These are phyloP conservation scores for Euphonia xanthogaster DNA, from an alignment of 2,797 vertebrate species.

Conservation along the genomic window DNA sequence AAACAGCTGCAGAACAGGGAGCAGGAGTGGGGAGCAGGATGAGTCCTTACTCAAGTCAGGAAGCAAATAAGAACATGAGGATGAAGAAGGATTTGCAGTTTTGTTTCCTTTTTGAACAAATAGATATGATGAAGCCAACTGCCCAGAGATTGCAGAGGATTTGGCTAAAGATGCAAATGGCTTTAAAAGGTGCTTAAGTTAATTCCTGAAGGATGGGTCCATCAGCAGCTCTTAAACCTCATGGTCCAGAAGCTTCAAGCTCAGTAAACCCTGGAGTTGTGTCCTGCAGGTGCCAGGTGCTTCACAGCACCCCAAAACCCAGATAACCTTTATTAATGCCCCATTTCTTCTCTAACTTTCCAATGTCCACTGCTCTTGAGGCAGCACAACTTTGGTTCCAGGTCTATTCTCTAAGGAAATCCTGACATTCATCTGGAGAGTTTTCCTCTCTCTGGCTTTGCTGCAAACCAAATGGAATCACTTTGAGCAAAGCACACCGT, in stretches of 20 bases:
- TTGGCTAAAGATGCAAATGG: background rate
- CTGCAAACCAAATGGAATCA: background rate
- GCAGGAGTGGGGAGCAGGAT: background rate
- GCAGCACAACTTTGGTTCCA: background rate
- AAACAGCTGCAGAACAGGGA: slow-evolving; percentile 63
- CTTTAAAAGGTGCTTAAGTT: background rate
- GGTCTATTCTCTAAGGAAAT: background rate
- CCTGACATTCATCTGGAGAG: background rate
- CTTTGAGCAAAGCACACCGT: background rate
- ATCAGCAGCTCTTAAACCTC: background rate
- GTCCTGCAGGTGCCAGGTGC: background rate
- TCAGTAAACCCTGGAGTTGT: background rate
- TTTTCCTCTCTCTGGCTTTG: background rate
- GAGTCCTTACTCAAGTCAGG: background rate
- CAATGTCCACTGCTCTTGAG: background rate
- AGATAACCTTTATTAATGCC: background rate
- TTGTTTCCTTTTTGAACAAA: background rate
- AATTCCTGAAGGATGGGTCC: background rate
- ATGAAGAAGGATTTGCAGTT: background rate
- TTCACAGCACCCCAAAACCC: background rate
- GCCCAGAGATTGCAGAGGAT: background rate
- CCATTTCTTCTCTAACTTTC: background rate
- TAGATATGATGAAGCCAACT: background rate
- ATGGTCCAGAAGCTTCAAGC: background rate
- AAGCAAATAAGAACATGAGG: background rate